Evolutionary conservation across 2,888 invertebrate species (phyloP).

Genomic region (Tortrix viridana): DNA sequence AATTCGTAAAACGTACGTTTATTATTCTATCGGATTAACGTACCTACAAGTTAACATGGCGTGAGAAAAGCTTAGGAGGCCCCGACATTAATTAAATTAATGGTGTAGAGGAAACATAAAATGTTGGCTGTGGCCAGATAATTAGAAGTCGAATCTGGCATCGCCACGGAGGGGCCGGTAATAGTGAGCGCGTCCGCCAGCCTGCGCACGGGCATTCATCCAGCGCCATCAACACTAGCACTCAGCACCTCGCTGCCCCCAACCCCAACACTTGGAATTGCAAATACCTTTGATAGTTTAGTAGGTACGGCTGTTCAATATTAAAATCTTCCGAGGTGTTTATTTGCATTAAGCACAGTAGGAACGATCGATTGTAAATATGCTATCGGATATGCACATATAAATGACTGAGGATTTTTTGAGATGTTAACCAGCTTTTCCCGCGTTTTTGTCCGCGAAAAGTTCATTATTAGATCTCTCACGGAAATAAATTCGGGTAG

Average conservation of each 20-base stretch:
- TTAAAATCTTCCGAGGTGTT: conserved; percentile 7
- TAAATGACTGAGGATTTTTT: background rate
- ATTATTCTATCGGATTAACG: conserved; percentile 31
- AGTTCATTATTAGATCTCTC: too few species aligned
- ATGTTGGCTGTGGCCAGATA: conserved; percentile 67
- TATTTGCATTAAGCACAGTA: conserved; percentile 12
- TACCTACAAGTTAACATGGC: conserved; percentile 60
- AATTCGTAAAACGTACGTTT: conserved; percentile 22
- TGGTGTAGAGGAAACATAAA: conserved; percentile 77
- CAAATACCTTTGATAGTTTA: conserved; percentile 7
- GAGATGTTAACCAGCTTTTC: too few species aligned
- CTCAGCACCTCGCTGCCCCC: background rate
- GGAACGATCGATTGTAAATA: conserved; percentile 1
- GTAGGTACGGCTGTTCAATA: background rate
- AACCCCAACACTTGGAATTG: conserved; percentile 6
- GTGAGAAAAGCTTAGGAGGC: conserved; percentile 73
- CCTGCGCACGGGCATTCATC: background rate
- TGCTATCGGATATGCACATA: background rate
- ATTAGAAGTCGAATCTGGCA: conserved; percentile 75
- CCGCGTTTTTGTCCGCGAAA: too few species aligned
- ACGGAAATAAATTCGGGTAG: too few species aligned
- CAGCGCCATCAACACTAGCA: background rate
- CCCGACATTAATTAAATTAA: conserved; percentile 78
- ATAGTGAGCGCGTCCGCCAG: conserved; percentile 2
- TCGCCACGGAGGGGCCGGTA: conserved; percentile 37